Evolutionary conservation across 2,113 vertebrate genomes (phyloP).

Genomic region (Ammodytes marinus): DNA sequence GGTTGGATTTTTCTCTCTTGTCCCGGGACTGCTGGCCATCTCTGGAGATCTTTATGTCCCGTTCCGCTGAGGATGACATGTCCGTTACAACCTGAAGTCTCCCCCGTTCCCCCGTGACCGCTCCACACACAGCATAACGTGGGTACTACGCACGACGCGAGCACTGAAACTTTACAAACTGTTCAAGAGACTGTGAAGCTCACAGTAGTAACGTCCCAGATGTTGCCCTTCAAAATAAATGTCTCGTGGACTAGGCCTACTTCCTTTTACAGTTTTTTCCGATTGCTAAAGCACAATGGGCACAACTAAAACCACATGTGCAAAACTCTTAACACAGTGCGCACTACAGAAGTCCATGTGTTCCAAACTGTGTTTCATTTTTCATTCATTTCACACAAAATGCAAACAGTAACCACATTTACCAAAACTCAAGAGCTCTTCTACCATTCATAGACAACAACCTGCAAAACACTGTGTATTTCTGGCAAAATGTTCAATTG

Average conservation of each 20-base stretch:
- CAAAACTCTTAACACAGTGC: too few relatives aligned
- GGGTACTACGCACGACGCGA: background rate
- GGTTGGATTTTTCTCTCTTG: background rate
- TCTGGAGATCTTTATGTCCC: background rate
- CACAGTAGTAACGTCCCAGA: background rate
- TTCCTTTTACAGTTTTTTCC: too few relatives aligned
- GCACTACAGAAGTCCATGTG: too few relatives aligned
- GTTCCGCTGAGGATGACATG: conserved; percentile 15
- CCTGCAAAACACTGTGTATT: too few relatives aligned
- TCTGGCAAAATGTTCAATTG: too few relatives aligned
- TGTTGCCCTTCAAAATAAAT: conserved; percentile 53
- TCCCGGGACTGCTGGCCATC: conserved; percentile 18
- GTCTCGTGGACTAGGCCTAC: background rate
- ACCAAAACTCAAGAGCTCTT: too few relatives aligned
- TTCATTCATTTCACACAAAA: too few relatives aligned
- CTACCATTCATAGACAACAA: too few relatives aligned
- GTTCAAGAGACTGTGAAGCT: background rate
- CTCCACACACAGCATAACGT: background rate
- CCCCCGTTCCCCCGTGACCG: background rate
- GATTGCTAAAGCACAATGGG: too few relatives aligned
- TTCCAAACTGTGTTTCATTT: too few relatives aligned
- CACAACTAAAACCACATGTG: too few relatives aligned
- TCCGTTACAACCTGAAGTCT: background rate
- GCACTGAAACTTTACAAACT: background rate
- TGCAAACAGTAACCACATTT: too few relatives aligned